Evolutionary conservation across 2,797 vertebrate genomes (phyloP), one percentile per base, ranked within the genome.

Genomic region (Cossypha heuglini): DNA sequence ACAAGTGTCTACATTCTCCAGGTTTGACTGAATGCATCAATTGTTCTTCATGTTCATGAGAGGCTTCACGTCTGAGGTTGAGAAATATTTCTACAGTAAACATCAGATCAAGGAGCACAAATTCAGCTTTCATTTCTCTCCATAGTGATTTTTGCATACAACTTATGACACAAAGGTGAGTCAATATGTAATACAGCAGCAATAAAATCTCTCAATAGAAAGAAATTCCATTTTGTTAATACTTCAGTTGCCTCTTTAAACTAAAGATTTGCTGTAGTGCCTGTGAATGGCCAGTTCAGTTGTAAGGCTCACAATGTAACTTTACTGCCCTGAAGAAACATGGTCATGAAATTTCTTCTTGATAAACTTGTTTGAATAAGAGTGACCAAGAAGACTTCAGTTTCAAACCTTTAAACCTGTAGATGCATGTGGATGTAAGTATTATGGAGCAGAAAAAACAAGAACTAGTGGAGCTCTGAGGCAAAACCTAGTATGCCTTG

Each of bases 51-150:
- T 49, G 57, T 26, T 91, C 82, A 73, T 3, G 28, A 95, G 45
- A 94, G 69, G 76, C 25, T 91, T 94, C 5, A 5, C 8, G 3
- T 81, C 66, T 84, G 82, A 95, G 85, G 73, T 93, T 95, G 87
- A 80, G 93, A 96, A 95, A 94, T 93, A 95, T 73, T 94, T 94
- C 79, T 75, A 69, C 66, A 63, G 94, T 46, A 97, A 97, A 96
- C 59, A 96, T 55, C 52, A 90, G 69, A 86, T 25, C 62, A 90
- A 93, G 49, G 48, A 93, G 33, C 40, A 77, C 76, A 86, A 88
- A 81, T 88, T 90, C 59, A 73, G 69, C 85, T 94, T 94, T 91
- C 74, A 38, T 86, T 94, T 88, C 94, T 94, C 90, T 94, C 95
- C 87, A 94, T 94, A 78, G 95, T 67, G 73, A 95, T 94, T 83